These are phyloP conservation scores for Heliconius ismenius DNA, from an alignment of 2,888 invertebrate genomes.

Conservation along the genomic window DNA sequence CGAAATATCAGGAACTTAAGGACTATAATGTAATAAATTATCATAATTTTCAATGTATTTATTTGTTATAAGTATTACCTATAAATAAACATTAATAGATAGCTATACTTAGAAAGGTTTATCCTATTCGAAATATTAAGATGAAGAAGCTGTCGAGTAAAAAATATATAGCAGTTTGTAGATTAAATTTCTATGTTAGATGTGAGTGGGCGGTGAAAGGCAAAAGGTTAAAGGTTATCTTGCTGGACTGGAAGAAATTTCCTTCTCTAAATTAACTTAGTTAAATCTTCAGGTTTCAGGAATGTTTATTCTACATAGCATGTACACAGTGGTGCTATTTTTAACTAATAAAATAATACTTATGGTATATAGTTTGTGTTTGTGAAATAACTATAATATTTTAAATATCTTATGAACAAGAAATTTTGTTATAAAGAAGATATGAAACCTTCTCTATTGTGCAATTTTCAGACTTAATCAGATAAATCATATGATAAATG, in stretches of 20 bases:
- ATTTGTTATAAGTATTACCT: neutral
- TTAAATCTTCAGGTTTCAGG: neutral
- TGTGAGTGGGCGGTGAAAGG: constrained; percentile 21
- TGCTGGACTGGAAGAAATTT: constrained; percentile 5
- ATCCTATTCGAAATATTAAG: constrained; percentile 1
- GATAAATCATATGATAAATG: too few relatives aligned
- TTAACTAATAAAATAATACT: too few relatives aligned
- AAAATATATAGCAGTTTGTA: constrained; percentile 5
- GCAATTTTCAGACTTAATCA: too few relatives aligned
- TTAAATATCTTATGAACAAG: too few relatives aligned
- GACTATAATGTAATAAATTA: too few relatives aligned
- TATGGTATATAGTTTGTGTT: too few relatives aligned
- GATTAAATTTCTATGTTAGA: constrained; percentile 16
- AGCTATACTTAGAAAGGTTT: neutral
- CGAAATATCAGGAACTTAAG: neutral
- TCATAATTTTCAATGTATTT: too few relatives aligned
- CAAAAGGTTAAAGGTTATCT: constrained; percentile 20
- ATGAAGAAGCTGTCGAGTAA: neutral
- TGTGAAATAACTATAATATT: too few relatives aligned
- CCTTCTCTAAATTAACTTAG: constrained; percentile 10
- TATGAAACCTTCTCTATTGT: too few relatives aligned
- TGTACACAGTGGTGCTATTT: too few relatives aligned
- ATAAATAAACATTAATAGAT: neutral
- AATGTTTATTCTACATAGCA: neutral
- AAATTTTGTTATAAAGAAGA: too few relatives aligned